A percentile compares a stretch with the other conserved stretches of the same genome.
Evolutionary conservation across 2,797 vertebrate genomes (phyloP).

Genomic region (Selene dorsalis): DNA sequence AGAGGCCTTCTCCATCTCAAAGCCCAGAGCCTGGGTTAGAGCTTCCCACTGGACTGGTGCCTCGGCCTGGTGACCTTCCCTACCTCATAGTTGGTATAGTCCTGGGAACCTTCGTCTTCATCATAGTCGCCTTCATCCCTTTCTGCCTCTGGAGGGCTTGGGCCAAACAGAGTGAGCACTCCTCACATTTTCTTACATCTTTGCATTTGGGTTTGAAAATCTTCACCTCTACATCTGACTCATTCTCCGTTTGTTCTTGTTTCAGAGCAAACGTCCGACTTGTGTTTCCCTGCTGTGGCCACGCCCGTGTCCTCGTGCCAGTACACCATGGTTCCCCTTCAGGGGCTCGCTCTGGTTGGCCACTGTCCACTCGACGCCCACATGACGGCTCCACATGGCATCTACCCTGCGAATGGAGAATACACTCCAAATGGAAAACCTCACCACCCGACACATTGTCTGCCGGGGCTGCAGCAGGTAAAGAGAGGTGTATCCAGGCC

Average conservation of each 20-base stretch:
- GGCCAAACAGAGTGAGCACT: constrained; percentile 95
- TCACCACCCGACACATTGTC: constrained; percentile 80
- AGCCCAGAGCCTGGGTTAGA: constrained; percentile 14
- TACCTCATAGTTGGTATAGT: constrained; percentile 95
- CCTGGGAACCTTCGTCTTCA: constrained; percentile 92
- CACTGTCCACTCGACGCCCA: constrained; percentile 85
- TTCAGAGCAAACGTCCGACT: constrained; percentile 92
- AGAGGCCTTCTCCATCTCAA: constrained; percentile 82
- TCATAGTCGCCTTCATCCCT: constrained; percentile 96
- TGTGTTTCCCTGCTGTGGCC: constrained; percentile 89
- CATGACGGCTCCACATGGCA: constrained; percentile 74
- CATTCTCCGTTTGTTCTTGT: constrained; percentile 41
- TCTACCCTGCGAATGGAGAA: constrained; percentile 80
- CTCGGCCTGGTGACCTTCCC: constrained; percentile 92
- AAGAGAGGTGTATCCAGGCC: neutral
- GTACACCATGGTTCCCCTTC: constrained; percentile 96
- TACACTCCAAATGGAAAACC: constrained; percentile 82
- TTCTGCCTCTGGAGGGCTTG: constrained; percentile 97
- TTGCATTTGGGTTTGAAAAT: neutral
- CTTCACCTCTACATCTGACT: neutral
- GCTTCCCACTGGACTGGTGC: constrained; percentile 75
- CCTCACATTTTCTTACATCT: neutral
- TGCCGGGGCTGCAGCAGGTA: constrained; percentile 88
- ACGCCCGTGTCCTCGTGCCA: constrained; percentile 91
- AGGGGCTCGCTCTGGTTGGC: constrained; percentile 86